phyloP scores from a whole-genome alignment of 2,888 invertebrate species.

The Tyria jacobaeae region DNA sequence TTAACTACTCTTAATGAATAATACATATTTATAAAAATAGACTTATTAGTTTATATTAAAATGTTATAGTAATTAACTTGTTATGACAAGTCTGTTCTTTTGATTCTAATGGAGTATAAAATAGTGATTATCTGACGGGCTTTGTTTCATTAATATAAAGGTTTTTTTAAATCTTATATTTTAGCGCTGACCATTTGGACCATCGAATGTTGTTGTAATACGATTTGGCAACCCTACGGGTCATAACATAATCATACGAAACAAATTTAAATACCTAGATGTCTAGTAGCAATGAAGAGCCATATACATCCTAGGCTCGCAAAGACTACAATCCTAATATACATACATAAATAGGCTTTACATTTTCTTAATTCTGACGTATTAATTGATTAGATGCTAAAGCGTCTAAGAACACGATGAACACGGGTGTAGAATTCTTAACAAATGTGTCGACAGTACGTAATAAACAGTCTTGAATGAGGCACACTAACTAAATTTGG shows the following conservation, averaged over 20 bases:
- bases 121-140: conserved; percentile 35
- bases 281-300: no score
- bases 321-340: no score
- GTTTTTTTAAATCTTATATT: conserved; percentile 48
- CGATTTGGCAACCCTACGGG: no score
- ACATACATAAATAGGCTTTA: no score
- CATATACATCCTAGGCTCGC: no score
- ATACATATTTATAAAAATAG: not conserved
- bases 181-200: conserved; percentile 40
- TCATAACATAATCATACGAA: no score
- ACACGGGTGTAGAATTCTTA: conserved; percentile 53
- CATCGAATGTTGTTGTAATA: conserved; percentile 64
- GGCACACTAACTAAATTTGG: conserved; percentile 65
- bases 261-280: no score
- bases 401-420: conserved; percentile 22
- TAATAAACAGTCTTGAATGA: conserved; percentile 65
- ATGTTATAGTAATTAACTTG: conserved; percentile 7
- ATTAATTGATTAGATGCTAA: no score
- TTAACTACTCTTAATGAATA: no score
- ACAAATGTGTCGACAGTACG: conserved; percentile 78
- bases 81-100: no score
- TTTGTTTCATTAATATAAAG: conserved; percentile 45
- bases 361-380: no score
- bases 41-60: not conserved
- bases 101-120: conserved; percentile 18